Evolutionary conservation across 2,113 vertebrate species (phyloP).

Genomic region (Amia ocellicauda): DNA sequence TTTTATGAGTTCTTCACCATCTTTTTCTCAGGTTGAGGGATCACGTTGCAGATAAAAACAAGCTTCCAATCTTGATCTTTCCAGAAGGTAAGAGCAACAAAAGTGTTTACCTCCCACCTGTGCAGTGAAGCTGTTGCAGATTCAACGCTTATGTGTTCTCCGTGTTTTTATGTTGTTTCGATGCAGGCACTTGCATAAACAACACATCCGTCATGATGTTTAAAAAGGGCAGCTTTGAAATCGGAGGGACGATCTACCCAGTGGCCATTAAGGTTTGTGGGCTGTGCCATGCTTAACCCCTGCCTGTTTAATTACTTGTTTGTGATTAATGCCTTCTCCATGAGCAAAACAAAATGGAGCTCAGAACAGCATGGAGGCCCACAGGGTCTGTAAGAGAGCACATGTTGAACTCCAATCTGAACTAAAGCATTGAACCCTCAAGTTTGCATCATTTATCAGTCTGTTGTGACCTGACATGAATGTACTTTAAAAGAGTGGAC

Average conservation of each 20-base stretch:
- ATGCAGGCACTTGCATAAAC: conserved; percentile 90
- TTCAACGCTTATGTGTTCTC: not conserved
- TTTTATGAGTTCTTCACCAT: too few relatives aligned
- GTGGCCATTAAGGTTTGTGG: conserved; percentile 98
- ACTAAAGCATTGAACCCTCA: too few relatives aligned
- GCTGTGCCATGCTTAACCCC: too few relatives aligned
- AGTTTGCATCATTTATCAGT: too few relatives aligned
- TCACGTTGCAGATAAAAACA: conserved; percentile 81
- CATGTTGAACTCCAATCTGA: too few relatives aligned
- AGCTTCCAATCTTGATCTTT: conserved; percentile 93
- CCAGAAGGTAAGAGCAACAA: conserved; percentile 82
- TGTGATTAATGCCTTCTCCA: too few relatives aligned
- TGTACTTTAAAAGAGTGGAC: too few relatives aligned
- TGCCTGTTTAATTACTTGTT: too few relatives aligned
- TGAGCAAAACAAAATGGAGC: too few relatives aligned
- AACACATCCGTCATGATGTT: conserved; percentile 99
- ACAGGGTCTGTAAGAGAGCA: too few relatives aligned
- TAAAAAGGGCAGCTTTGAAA: conserved; percentile 97
- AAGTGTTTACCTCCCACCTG: not conserved
- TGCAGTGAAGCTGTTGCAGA: not conserved
- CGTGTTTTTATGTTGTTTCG: not conserved
- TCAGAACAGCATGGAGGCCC: too few relatives aligned
- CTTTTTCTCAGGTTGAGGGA: conserved; percentile 71
- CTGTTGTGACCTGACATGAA: too few relatives aligned
- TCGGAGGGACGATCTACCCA: conserved; percentile 88